A percentile compares a stretch with the other conserved stretches of the same genome.
phyloP scores from a whole-genome alignment of 2,113 vertebrate genomes.

The Apaloderma vittatum region DNA sequence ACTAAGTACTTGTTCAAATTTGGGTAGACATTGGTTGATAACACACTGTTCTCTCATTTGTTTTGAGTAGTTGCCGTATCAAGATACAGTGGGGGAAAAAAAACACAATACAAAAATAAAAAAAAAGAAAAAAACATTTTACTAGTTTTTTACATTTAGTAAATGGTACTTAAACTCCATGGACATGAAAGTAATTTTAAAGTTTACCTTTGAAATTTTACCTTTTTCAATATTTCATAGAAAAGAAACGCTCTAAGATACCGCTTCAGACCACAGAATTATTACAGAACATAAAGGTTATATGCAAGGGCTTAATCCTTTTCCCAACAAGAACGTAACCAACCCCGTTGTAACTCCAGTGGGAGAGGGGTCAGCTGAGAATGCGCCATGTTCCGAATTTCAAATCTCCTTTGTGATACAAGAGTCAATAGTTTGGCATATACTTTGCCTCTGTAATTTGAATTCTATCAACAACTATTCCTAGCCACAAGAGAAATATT shows the following conservation, averaged over 20 bases:
- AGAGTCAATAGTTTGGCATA: conserved; percentile 54
- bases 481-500: conserved; percentile 79
- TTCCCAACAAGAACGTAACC: conserved; percentile 19
- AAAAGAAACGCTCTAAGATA: conserved; percentile 74
- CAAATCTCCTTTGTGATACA: conserved; percentile 66
- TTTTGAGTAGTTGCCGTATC: neutral
- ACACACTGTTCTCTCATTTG: neutral
- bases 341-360: neutral
- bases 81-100: conserved; percentile 2
- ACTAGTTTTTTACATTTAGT: conserved; percentile 76
- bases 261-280: conserved; percentile 72
- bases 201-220: conserved; percentile 71
- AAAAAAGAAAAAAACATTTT: conserved; percentile 43
- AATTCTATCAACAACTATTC: conserved; percentile 75
- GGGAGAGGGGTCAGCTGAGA: conserved; percentile 36
- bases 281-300: conserved; percentile 74
- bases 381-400: conserved; percentile 69
- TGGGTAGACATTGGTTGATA: neutral
- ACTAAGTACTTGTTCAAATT: neutral
- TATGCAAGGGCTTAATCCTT: conserved; percentile 68
- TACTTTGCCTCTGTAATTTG: conserved; percentile 55
- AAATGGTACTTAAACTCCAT: conserved; percentile 59
- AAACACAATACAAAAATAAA: conserved; percentile 49
- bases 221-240: conserved; percentile 64
- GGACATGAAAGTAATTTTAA: conserved; percentile 72